Evolutionary conservation across 2,888 invertebrate genomes (phyloP).

Genomic region (Phortica okadai): DNA sequence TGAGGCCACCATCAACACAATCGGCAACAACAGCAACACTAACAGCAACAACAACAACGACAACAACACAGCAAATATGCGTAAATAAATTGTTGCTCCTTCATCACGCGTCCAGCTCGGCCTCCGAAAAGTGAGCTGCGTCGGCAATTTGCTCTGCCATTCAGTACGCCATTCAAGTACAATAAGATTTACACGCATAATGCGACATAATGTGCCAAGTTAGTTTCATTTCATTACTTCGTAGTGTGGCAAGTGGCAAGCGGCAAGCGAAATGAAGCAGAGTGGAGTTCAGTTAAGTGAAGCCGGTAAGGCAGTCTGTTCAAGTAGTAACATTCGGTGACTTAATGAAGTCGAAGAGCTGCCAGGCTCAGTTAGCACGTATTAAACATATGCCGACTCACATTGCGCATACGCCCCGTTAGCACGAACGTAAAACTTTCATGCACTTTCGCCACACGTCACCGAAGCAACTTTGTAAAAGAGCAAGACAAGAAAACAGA

Average conservation of each 20-base stretch:
- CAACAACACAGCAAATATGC: constrained; percentile 20
- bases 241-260: neutral
- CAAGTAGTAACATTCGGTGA: neutral
- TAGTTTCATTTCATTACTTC: constrained; percentile 26
- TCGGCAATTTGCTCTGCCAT: constrained; percentile 14
- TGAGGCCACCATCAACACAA: neutral
- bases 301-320: neutral
- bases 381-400: constrained; percentile 14
- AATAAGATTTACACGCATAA: constrained; percentile 25
- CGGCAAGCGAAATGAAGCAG: neutral
- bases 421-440: constrained; percentile 10
- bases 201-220: constrained; percentile 27
- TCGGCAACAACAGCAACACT: neutral
- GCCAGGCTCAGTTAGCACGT: constrained; percentile 3
- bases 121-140: neutral
- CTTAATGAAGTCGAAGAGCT: neutral
- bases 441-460: neutral
- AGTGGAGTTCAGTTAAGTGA: too few species aligned
- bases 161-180: constrained; percentile 16
- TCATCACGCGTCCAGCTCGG: neutral
- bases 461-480: neutral
- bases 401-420: constrained; percentile 20
- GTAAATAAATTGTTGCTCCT: constrained; percentile 32
- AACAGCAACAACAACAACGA: constrained; percentile 2
- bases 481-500: neutral